These are phyloP conservation scores for Oreochromis tanganicae DNA, from an alignment of 2,113 vertebrate genomes.

Conservation along the genomic window DNA sequence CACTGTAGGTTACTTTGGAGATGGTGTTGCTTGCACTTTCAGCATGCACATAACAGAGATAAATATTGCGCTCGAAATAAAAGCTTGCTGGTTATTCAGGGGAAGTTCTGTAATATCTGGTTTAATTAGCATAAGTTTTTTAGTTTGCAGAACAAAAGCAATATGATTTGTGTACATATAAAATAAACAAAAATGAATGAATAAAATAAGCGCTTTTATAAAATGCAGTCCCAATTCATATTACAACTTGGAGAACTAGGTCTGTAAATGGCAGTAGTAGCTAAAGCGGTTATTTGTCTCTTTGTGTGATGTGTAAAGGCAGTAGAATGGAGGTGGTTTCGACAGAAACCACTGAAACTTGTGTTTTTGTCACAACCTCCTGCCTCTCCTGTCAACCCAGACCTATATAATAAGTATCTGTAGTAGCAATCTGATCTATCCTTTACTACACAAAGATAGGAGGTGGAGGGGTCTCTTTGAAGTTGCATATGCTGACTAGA, in stretches of 20 bases:
- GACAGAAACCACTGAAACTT: conserved; percentile 66
- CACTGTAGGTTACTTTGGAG: background rate
- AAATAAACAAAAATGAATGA: background rate
- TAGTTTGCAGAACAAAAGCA: background rate
- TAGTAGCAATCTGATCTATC: background rate
- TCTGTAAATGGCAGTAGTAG: background rate
- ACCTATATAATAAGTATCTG: background rate
- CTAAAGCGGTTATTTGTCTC: background rate
- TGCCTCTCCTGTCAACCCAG: background rate
- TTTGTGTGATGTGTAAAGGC: conserved; percentile 32
- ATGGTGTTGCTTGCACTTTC: background rate
- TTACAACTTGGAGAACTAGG: background rate
- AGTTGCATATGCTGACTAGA: background rate
- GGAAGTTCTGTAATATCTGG: background rate
- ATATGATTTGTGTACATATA: background rate
- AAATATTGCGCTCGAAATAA: background rate
- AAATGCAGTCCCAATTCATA: background rate
- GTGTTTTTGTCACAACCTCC: conserved; percentile 14
- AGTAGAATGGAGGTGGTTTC: conserved; percentile 51
- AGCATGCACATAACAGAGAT: background rate
- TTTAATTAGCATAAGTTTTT: background rate
- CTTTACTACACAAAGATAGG: background rate
- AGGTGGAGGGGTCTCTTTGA: background rate
- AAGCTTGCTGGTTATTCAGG: background rate
- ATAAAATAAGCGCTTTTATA: background rate